Base-by-base conservation (phyloP, 2,113 vertebrate genomes). In the Leucopternis melanops region DNA sequence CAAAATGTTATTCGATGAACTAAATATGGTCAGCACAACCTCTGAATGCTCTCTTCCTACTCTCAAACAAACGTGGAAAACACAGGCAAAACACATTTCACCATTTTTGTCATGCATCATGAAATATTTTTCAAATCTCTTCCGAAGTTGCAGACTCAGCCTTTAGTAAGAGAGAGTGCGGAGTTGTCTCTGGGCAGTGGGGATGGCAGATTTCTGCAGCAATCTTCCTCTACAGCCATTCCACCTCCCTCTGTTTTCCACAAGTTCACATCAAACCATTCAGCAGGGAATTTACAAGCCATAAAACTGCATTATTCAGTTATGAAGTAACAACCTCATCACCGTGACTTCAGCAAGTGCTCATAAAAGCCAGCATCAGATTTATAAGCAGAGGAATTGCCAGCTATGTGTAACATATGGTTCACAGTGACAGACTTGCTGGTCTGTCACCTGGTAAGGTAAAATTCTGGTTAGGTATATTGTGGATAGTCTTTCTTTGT, bases 321-420 rank as follows among this genome's bases (percentile, higher is more conserved):
- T 81, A 73, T 95, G 95, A 95, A 85, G 95, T 96, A 96, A 94
- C 86, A 94, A 31, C 54, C 91, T 95, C 92, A 92, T 91, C 94
- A 71, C 63, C 57, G 36, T 96, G 89, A 91, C 95, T 95, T 95
- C 84, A 91, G 78, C 83, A 90, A 95, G 63, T 34, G 74, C 66
- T 95, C 7, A 2, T 94, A 92, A 97, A 96, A 95, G 58, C 73
- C 73, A 87, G 62, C 9, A 1, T 85, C 86, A 91, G 78, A 89
- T 95, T 95, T 95, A 91, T 57, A 91, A 87, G 47, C 88, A 83
- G 66, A 91, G 49, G 40, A 80, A 36, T 81, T 95, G 42, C 74
- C 65, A 70, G 34, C 78, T 94, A 25, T 59, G 32, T 80, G 26
- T 65, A 36, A 75, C 78, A 70, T 40, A 65, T 47, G 45, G 65